A percentile compares a stretch with the other conserved stretches of the same genome.
phyloP scores from a whole-genome alignment of 1,140 invertebrate species.

The Gerris buenoi region DNA sequence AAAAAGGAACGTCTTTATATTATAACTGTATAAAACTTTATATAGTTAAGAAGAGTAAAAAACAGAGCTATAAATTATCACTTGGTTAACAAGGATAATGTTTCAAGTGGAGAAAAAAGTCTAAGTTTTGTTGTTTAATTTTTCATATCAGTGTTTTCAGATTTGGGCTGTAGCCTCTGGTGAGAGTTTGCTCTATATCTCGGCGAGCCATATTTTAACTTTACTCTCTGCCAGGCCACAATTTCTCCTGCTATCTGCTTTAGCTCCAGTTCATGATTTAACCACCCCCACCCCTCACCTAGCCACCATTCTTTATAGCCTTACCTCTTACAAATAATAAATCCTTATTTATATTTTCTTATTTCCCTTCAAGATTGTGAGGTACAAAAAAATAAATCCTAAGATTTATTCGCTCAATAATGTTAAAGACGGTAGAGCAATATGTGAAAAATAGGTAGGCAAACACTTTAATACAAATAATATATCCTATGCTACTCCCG shows the following conservation, averaged over 20 bases:
- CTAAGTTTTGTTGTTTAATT: background rate
- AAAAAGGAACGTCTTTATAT: no score
- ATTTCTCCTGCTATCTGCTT: background rate
- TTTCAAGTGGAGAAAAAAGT: background rate
- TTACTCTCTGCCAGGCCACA: background rate
- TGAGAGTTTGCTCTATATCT: background rate
- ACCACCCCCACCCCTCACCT: background rate
- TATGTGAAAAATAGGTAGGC: no score
- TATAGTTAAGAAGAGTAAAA: background rate
- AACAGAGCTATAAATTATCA: background rate
- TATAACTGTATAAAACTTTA: no score
- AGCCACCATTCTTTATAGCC: no score
- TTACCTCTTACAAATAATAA: background rate
- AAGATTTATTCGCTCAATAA: no score
- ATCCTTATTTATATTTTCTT: background rate
- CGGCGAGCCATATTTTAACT: background rate
- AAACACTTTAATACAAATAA: no score
- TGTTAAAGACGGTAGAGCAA: no score
- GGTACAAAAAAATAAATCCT: no score
- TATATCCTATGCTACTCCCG: no score
- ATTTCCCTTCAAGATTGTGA: background rate
- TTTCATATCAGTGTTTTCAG: background rate
- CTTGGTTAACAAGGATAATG: background rate
- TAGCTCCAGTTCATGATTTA: background rate
- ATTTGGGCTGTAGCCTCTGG: background rate